Conservation (phyloP, 35 echinoderm and acorn worm genomes). For the Hemicentrotus pulcherrimus region DNA sequence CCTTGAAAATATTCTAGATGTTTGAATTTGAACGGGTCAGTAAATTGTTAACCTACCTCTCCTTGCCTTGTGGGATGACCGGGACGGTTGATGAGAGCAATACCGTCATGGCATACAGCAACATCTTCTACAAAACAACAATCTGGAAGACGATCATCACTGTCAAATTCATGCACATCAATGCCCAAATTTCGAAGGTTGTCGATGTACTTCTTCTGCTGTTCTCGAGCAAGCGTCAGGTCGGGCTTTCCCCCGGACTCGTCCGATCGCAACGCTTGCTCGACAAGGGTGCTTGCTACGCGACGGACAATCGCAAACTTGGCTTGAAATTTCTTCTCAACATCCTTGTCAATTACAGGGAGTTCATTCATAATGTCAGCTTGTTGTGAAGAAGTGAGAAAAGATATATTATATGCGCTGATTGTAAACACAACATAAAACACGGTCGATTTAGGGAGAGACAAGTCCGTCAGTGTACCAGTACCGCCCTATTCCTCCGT, state of each 20-base stretch:
- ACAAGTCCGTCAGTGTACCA: no score
- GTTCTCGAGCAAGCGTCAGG: constrained; percentile 50
- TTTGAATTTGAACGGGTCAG: no score
- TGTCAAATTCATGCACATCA: constrained; percentile 67
- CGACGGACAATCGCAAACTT: constrained; percentile 59
- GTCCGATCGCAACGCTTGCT: constrained; percentile 51
- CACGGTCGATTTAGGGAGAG: neutral
- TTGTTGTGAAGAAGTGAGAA: neutral
- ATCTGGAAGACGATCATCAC: constrained; percentile 79
- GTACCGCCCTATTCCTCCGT: no score
- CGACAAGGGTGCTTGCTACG: constrained; percentile 58
- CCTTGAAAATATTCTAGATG: no score
- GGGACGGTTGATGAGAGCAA: constrained; percentile 69
- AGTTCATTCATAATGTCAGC: neutral
- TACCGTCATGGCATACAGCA: constrained; percentile 79
- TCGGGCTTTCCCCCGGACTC: constrained; percentile 51
- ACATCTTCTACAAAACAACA: constrained; percentile 91
- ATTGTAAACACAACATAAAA: neutral
- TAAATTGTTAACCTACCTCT: constrained; percentile 65
- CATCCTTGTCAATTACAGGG: neutral
- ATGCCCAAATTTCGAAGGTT: constrained; percentile 19
- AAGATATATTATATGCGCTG: neutral
- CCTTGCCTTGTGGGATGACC: constrained; percentile 50
- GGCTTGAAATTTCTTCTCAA: constrained; percentile 46
- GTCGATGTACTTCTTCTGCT: constrained; percentile 40